A percentile compares a stretch with the other conserved stretches of the same genome.
Evolutionary conservation across 2,888 invertebrate species (phyloP).

Genomic region (Rhagophthalmus giganteus): DNA sequence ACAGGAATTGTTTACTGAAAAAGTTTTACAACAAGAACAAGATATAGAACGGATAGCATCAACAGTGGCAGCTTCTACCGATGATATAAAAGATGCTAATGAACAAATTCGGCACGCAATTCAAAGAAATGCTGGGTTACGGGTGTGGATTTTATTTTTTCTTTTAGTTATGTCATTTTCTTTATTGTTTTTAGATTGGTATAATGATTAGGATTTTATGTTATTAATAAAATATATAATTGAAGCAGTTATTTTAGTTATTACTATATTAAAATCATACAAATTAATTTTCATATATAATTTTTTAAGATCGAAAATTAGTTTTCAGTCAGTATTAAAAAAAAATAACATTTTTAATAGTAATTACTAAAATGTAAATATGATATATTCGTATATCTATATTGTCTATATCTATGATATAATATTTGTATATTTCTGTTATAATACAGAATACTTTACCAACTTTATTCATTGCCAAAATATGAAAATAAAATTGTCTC

Average conservation of each 20-base stretch:
- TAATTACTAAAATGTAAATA: background rate
- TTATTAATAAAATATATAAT: background rate
- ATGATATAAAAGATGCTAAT: slow-evolving; percentile 95
- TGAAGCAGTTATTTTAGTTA: background rate
- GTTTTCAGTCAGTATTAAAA: too few species aligned
- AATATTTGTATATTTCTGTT: too few species aligned
- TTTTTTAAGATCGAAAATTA: too few species aligned
- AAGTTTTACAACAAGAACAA: slow-evolving; percentile 89
- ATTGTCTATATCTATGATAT: too few species aligned
- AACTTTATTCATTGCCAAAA: too few species aligned
- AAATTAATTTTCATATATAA: too few species aligned
- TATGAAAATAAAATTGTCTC: too few species aligned
- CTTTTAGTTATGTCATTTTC: slow-evolving; percentile 95
- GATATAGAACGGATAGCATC: slow-evolving; percentile 90
- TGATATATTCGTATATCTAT: too few species aligned
- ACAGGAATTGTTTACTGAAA: slow-evolving; percentile 96
- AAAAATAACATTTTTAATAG: background rate
- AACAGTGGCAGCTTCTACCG: slow-evolving; percentile 88
- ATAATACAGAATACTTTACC: too few species aligned
- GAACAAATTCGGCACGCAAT: slow-evolving; percentile 97
- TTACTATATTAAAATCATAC: too few species aligned
- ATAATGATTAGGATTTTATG: slow-evolving; percentile 72
- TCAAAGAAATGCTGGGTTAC: slow-evolving; percentile 91
- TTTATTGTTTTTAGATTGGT: slow-evolving; percentile 96
- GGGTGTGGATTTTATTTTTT: slow-evolving; percentile 94